phyloP scores from a whole-genome alignment of 2,113 vertebrate genomes.

The Tretioscincus oriximinensis region DNA sequence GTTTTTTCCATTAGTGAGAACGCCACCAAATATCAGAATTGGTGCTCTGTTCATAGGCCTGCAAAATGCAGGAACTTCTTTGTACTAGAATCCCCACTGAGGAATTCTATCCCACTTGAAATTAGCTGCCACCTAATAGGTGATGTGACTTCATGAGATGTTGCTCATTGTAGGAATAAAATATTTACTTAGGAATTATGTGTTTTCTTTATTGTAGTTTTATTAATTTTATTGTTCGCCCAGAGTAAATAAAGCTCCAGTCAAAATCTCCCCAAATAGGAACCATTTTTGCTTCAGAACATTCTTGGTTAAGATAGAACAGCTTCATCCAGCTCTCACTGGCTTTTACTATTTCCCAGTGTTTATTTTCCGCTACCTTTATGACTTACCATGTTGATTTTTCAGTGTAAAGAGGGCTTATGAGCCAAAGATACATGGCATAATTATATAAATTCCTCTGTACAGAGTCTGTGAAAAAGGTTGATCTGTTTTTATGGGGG shows the following conservation, averaged over 20 bases:
- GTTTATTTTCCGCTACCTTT: slow-evolving; percentile 68
- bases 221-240: too few species aligned
- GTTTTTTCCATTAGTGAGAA: too few species aligned
- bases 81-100: too few species aligned
- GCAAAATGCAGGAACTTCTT: too few species aligned
- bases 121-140: too few species aligned
- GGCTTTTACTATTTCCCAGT: slow-evolving; percentile 64
- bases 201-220: too few species aligned
- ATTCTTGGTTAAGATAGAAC: slow-evolving; percentile 8
- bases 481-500: slow-evolving; percentile 68
- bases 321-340: slow-evolving; percentile 50
- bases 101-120: too few species aligned
- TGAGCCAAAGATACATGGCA: slow-evolving; percentile 63
- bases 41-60: too few species aligned
- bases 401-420: slow-evolving; percentile 64
- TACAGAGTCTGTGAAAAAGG: slow-evolving; percentile 64
- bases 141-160: too few species aligned
- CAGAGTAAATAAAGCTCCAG: background rate
- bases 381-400: slow-evolving; percentile 64
- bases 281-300: slow-evolving; percentile 54
- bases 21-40: too few species aligned
- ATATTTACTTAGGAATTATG: too few species aligned
- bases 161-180: too few species aligned
- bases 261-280: slow-evolving; percentile 43
- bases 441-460: slow-evolving; percentile 71